Evolutionary conservation across 2,113 vertebrate genomes (phyloP), one percentile per base, ranked within the genome.

Genomic region (Pterocles gutturalis): DNA sequence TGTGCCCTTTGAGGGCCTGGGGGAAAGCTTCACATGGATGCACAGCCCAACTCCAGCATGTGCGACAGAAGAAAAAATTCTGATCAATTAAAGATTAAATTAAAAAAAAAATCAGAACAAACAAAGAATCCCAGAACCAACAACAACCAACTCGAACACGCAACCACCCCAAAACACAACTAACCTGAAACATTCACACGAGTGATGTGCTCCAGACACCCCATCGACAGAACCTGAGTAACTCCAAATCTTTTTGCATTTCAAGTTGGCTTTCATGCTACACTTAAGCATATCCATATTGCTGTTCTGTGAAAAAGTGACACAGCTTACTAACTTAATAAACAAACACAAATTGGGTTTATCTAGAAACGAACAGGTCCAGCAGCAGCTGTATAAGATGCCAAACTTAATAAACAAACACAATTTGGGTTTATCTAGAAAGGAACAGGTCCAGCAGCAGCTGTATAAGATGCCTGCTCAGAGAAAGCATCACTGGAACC

Each of bases 51-150:
- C 2, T 33, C 11, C 38, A 64, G 29, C 25, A 54, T 12, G 38
- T 1, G 2, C 0, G 2, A 36, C 9, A 64, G 22, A 76, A 66
- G 21, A 31, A 67, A 88, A 65, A n/a, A 41, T 1, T 69, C 45
- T 61, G 16, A 31, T 76, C 10, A 55, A 58, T 73, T 83, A 41
- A 21, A 64, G 6, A 66, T 31, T 34, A 48, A 76, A 45, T 34
- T 64, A 46, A 61, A 5, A 28, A 73, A n/a, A 2, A 3, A 43
- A 20, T 7, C 25, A 13, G 38, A 80, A 24, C 18, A 33, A 31
- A 18, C 9, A 25, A 61, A 89, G 38, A 22, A 14, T 9, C 24
- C 17, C 12, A 43, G 11, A n/a, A 5, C 2, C 46, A 62, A 9
- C 17, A 19, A 21, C 36, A 16, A 53, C 9, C 17, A 46, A 31